Base-by-base conservation (phyloP, 2,797 vertebrate genomes). In the Prionace glauca region DNA sequence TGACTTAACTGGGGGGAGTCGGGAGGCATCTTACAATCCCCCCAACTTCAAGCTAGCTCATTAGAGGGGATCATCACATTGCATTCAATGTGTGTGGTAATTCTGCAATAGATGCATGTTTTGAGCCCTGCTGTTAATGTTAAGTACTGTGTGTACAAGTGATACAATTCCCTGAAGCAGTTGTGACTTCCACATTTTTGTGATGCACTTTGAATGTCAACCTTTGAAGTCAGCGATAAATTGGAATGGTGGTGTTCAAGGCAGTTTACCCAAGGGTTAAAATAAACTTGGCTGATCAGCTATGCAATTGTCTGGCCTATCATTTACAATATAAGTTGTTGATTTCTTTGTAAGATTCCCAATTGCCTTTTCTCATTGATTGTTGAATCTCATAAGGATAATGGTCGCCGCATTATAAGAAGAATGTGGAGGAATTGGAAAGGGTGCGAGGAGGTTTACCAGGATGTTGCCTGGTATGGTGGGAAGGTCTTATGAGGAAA, bases 91-190 rank as follows among this genome's bases (percentile, higher is more conserved):
- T 72, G 7, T 79, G 32, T 79, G 77, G 0, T 81, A 41, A 81
- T 86, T 96, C 95, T 45, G 69, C 81, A 95, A 96, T 84, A 96
- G 96, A 95, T 60, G 91, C 95, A 96, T 96, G 95, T 95, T 96
- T 96, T n/a, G 32, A 95, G 96, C 56, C 95, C 95, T n/a, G 62
- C 96, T 96, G 95, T 95, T 50, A 56, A 84, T 87, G 95, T 81
- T 96, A 96, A 95, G 96, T 96, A 95, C 79, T 95, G 94, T 95
- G 96, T 96, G 96, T 96, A 97, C 96, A 97, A 96, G 74, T 45
- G 36, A 41, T 95, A 95, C n/a, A 81, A 81, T 81, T 81, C 77
- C 16, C 77, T 18, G 77, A n/a, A 81, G 16, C 36, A 36, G 77
- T 3, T 36, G n/a, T 81, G n/a, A 81, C n/a, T 41, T 36, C 20